Evolutionary conservation across 2,797 vertebrate genomes (phyloP).

Genomic region (Halcyon smyrnensis): DNA sequence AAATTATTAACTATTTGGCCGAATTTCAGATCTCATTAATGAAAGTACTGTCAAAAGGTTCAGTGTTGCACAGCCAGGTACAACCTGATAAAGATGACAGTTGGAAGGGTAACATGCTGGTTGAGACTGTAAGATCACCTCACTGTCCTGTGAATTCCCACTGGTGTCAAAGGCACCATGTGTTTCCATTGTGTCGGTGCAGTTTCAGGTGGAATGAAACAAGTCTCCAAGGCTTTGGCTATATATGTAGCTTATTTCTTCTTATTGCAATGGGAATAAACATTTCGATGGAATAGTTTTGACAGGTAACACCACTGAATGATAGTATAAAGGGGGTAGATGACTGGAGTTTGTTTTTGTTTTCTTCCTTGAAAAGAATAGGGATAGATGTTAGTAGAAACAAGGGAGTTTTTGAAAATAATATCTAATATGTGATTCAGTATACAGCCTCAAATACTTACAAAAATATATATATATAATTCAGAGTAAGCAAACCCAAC

Average conservation of each 20-base stretch:
- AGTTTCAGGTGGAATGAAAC: background rate
- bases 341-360: background rate
- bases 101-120: background rate
- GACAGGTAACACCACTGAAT: background rate
- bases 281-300: background rate
- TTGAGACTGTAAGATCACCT: background rate
- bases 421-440: background rate
- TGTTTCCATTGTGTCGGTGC: background rate
- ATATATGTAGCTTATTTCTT: background rate
- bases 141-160: background rate
- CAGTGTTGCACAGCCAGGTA: background rate
- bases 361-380: background rate
- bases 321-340: background rate
- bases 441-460: background rate
- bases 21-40: background rate
- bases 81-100: background rate
- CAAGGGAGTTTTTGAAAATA: conserved; percentile 34
- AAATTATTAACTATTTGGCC: background rate
- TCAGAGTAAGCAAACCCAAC: background rate
- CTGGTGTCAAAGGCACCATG: accelerated
- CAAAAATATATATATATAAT: background rate
- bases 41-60: background rate
- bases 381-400: background rate
- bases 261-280: background rate
- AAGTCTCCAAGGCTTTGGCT: background rate